These are phyloP conservation scores for Pipra filicauda DNA, from an alignment of 2,113 vertebrate genomes.

Conservation along the genomic window DNA sequence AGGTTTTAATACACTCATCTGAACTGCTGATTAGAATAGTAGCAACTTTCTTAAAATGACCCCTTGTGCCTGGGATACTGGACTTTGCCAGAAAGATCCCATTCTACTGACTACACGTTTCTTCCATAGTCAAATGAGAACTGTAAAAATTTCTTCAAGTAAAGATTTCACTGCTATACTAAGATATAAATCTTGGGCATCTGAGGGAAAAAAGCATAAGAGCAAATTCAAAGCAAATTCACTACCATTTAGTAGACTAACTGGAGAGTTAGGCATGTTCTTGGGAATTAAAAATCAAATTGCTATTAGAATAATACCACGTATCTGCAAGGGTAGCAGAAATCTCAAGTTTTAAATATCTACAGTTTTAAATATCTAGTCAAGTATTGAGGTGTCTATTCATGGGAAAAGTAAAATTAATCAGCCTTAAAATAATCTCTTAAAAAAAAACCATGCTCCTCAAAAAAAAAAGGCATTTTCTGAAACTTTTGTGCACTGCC, in stretches of 20 bases:
- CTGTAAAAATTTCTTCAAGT: not conserved
- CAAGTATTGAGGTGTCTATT: not conserved
- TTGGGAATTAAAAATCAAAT: not conserved
- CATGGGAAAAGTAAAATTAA: not conserved
- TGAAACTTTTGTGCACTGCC: not conserved
- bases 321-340: not conserved
- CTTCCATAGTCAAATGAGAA: not conserved
- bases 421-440: not conserved
- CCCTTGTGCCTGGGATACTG: not conserved
- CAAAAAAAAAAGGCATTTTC: not conserved
- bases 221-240: not conserved
- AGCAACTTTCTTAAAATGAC: not conserved
- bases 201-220: not conserved
- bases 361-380: not conserved
- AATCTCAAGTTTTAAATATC: not conserved
- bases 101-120: not conserved
- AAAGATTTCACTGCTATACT: not conserved
- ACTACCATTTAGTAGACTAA: not conserved
- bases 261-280: not conserved
- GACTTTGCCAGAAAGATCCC: not conserved
- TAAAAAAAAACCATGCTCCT: accelerated
- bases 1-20: not conserved
- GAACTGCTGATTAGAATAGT: not conserved
- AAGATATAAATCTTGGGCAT: not conserved
- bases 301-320: not conserved